Conservation (phyloP, 2,888 invertebrate species). For the Bombyx huttoni region DNA sequence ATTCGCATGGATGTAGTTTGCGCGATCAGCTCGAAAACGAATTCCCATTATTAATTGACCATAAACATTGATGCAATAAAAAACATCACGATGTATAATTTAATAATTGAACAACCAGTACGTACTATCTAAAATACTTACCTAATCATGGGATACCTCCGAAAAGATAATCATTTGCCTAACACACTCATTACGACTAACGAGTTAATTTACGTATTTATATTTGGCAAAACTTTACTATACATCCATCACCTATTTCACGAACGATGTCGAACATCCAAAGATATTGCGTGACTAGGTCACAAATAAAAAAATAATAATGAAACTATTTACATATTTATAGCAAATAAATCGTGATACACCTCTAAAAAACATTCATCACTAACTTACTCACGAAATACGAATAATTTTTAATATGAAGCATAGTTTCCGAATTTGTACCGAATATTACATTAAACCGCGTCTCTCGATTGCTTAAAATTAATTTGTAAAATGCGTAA, state of each 20-base stretch:
- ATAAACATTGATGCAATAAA: slow-evolving; percentile 47
- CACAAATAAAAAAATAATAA: slow-evolving; percentile 29
- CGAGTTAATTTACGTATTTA: slow-evolving; percentile 47
- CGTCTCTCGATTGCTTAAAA: slow-evolving; percentile 1
- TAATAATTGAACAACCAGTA: slow-evolving; percentile 62
- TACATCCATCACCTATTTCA: slow-evolving; percentile 33
- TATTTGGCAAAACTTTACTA: slow-evolving; percentile 62
- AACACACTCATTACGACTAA: slow-evolving; percentile 37
- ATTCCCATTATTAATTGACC: slow-evolving; percentile 46
- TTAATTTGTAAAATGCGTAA: slow-evolving; percentile 20
- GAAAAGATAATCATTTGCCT: slow-evolving; percentile 39
- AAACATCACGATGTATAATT: slow-evolving; percentile 28
- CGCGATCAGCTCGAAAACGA: too few relatives aligned
- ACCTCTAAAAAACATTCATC: not conserved
- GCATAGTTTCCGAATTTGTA: not conserved
- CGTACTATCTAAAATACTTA: slow-evolving; percentile 52
- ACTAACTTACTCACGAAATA: not conserved
- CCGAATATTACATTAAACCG: not conserved
- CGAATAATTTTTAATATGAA: slow-evolving; percentile 1
- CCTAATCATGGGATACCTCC: slow-evolving; percentile 55
- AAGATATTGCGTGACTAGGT: slow-evolving; percentile 45
- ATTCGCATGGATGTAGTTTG: too few relatives aligned
- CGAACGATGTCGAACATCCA: slow-evolving; percentile 42
- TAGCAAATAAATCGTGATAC: not conserved
- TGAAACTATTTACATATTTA: slow-evolving; percentile 40